Evolutionary conservation across 2,797 vertebrate species (phyloP).

Genomic region (Kryptopterus vitreolus): DNA sequence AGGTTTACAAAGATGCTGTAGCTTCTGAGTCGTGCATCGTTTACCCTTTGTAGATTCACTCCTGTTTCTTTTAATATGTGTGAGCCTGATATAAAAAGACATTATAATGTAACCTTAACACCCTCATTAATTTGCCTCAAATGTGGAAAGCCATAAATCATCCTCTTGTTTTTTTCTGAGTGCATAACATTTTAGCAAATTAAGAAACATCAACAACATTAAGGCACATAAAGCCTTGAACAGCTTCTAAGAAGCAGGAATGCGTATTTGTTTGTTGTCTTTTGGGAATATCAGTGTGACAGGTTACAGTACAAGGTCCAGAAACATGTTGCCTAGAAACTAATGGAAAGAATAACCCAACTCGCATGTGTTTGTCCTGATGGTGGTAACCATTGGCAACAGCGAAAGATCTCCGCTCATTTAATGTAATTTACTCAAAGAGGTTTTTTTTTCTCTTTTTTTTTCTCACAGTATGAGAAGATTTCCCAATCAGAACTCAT

Average conservation of each 20-base stretch:
- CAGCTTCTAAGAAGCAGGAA: constrained; percentile 36
- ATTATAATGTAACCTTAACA: constrained; percentile 12
- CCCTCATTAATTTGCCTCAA: constrained; percentile 12
- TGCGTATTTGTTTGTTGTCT: constrained; percentile 57
- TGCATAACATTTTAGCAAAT: constrained; percentile 21
- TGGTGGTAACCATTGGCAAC: constrained; percentile 61
- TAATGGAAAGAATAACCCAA: constrained; percentile 56
- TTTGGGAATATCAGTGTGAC: constrained; percentile 55
- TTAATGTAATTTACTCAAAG: constrained; percentile 46
- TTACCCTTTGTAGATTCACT: neutral
- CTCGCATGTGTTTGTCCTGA: constrained; percentile 58
- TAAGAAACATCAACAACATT: constrained; percentile 9
- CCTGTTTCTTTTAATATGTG: neutral
- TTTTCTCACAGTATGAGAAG: constrained; percentile 31
- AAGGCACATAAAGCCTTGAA: constrained; percentile 32
- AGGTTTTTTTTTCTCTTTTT: constrained; percentile 36
- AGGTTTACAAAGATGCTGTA: constrained; percentile 4
- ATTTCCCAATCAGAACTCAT: constrained; percentile 39
- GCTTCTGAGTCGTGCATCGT: neutral
- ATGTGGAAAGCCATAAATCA: constrained; percentile 27
- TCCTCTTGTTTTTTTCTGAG: constrained; percentile 13
- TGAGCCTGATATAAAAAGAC: constrained; percentile 4
- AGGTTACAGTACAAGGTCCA: constrained; percentile 56
- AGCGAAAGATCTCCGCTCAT: constrained; percentile 45
- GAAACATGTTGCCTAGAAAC: constrained; percentile 59